These are phyloP conservation scores for Macrocentrus cingulum DNA, from an alignment of 1,140 invertebrate genomes.

Conservation along the genomic window DNA sequence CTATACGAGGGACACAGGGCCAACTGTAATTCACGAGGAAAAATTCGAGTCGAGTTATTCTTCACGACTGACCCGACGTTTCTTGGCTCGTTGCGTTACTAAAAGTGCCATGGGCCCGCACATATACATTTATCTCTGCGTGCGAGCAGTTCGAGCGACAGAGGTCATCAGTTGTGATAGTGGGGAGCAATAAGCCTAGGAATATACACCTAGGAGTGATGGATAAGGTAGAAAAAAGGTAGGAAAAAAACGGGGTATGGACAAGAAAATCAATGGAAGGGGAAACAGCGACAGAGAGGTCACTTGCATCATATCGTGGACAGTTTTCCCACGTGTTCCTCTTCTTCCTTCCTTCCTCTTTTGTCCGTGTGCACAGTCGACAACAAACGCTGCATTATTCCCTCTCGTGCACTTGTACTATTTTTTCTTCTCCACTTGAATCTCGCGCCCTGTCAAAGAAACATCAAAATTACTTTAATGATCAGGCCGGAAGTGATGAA, in stretches of 20 bases:
- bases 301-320: conserved; percentile 28
- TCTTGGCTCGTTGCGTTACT: conserved; percentile 44
- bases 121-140: conserved; percentile 51
- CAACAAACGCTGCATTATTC: background rate
- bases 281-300: conserved; percentile 24
- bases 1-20: no score
- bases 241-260: background rate
- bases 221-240: conserved; percentile 32
- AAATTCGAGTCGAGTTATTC: no score
- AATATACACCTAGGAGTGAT: conserved; percentile 30
- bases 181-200: conserved; percentile 26
- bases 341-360: conserved; percentile 2
- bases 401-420: no score
- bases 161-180: conserved; percentile 43
- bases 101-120: conserved; percentile 40
- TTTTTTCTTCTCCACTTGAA: no score
- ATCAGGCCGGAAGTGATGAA: conserved; percentile 19
- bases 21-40: no score
- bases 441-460: background rate
- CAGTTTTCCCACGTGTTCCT: conserved; percentile 29
- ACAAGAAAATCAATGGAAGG: background rate
- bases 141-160: conserved; percentile 44
- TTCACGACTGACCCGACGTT: conserved; percentile 22
- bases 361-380: background rate
- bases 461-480: background rate